Evolutionary conservation across 35 echinoderm and acorn worm genomes (phyloP).

Genomic region (Stichopus chloronotus): DNA sequence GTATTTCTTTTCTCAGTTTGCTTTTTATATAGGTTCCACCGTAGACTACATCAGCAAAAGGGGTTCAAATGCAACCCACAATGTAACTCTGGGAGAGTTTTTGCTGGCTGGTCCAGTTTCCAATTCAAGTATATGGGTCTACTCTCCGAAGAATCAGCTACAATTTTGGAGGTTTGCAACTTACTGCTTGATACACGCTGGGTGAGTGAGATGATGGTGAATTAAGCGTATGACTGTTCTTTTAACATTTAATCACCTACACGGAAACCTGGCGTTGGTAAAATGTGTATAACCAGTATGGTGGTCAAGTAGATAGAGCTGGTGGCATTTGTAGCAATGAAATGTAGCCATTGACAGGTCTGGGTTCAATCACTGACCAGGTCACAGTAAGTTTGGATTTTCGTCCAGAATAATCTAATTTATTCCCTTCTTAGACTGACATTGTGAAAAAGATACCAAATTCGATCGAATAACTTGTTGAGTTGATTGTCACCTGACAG

Average conservation of each 20-base stretch:
- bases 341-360: no score
- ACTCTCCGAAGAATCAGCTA: slow-evolving; percentile 73
- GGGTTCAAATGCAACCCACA: background rate
- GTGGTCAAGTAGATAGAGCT: background rate
- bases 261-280: background rate
- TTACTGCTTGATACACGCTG: slow-evolving; percentile 88
- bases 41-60: slow-evolving; percentile 21
- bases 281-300: background rate
- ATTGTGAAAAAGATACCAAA: no score
- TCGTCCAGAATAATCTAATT: no score
- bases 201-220: slow-evolving; percentile 49
- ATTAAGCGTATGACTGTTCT: background rate
- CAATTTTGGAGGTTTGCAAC: slow-evolving; percentile 97
- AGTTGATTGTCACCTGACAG: no score
- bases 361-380: no score
- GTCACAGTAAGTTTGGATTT: no score
- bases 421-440: no score
- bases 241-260: background rate
- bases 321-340: no score
- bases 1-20: slow-evolving; percentile 24
- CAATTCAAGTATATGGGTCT: slow-evolving; percentile 70
- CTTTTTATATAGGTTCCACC: slow-evolving; percentile 55
- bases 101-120: slow-evolving; percentile 84
- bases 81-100: slow-evolving; percentile 30
- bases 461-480: no score